Conservation (phyloP, 2,888 invertebrate species). For the Nudaria mundana region DNA sequence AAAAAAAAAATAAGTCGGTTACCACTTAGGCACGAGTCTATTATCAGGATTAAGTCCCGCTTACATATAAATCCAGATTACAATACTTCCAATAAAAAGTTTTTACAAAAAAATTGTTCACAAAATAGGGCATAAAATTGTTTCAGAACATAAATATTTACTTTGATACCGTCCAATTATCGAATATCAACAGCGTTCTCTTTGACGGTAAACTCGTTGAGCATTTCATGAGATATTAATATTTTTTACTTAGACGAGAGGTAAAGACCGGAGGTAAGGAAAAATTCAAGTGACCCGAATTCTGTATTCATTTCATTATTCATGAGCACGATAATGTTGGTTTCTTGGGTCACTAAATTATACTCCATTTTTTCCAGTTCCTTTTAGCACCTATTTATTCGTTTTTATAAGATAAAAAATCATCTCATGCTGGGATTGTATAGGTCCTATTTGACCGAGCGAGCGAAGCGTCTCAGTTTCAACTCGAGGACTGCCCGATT, state of each 20-base stretch:
- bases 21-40: too few relatives aligned
- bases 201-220: slow-evolving; percentile 4
- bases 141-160: slow-evolving; percentile 22
- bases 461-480: too few relatives aligned
- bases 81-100: not conserved
- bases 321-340: not conserved
- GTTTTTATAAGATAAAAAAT: too few relatives aligned
- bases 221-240: slow-evolving; percentile 3
- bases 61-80: too few relatives aligned
- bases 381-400: too few relatives aligned
- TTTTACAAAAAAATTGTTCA: not conserved
- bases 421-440: too few relatives aligned
- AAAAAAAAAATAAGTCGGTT: too few relatives aligned
- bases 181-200: slow-evolving; percentile 4
- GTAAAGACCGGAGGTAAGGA: not conserved
- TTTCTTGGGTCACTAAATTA: not conserved
- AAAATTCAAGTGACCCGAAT: not conserved
- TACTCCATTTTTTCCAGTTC: too few relatives aligned
- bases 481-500: too few relatives aligned
- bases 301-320: slow-evolving; percentile 3
- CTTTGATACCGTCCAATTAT: slow-evolving; percentile 10
- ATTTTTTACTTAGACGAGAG: not conserved
- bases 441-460: too few relatives aligned
- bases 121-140: slow-evolving; percentile 11
- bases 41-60: too few relatives aligned